Evolutionary conservation across 2,888 invertebrate genomes (phyloP).

Genomic region (Rotaria magnacalcarata): DNA sequence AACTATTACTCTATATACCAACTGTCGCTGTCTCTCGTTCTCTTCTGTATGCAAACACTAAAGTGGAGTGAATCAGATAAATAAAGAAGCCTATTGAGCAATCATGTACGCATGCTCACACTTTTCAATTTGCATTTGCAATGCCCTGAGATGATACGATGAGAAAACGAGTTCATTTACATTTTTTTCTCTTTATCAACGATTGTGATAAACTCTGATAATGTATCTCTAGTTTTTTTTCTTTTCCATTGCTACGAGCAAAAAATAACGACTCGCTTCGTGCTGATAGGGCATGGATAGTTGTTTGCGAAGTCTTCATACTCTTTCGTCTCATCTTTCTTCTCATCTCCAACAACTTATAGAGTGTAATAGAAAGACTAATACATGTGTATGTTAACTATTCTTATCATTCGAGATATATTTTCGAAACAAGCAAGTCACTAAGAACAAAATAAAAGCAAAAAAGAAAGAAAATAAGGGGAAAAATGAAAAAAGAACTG

Average conservation of each 20-base stretch:
- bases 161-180: not conserved
- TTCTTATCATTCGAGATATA: not conserved
- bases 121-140: not conserved
- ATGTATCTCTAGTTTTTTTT: not conserved
- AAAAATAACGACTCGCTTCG: not conserved
- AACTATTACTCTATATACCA: too few relatives aligned
- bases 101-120: not conserved
- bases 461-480: not conserved
- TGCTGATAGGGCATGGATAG: not conserved
- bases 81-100: not conserved
- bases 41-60: not conserved
- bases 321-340: not conserved
- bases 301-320: not conserved
- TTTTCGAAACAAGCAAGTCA: not conserved
- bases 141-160: not conserved
- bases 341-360: not conserved
- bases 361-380: not conserved
- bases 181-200: not conserved
- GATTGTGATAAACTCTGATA: not conserved
- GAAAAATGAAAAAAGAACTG: not conserved
- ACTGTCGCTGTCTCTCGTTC: not conserved
- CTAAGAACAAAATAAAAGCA: not conserved
- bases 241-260: not conserved
- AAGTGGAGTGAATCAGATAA: not conserved
- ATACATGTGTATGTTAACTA: constrained; percentile 3